These are phyloP conservation scores for Misgurnus anguillicaudatus DNA, from an alignment of 2,113 vertebrate species.

Conservation along the genomic window DNA sequence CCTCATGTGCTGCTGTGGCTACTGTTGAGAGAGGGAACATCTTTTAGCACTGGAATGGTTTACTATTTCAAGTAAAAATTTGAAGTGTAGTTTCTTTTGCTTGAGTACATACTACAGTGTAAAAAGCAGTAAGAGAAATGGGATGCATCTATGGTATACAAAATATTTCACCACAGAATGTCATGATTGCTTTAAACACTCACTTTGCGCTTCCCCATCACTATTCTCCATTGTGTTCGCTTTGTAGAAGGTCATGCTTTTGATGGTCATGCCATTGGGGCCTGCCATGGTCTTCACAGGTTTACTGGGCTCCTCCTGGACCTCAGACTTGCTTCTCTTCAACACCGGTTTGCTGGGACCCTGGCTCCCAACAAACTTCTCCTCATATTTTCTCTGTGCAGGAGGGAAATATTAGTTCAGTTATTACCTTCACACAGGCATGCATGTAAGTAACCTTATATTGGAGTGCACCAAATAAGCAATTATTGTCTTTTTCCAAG, in stretches of 20 bases:
- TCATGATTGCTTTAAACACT: slow-evolving; percentile 57
- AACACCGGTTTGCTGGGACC: slow-evolving; percentile 41
- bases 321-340: slow-evolving; percentile 35
- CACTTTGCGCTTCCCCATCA: slow-evolving; percentile 76
- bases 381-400: slow-evolving; percentile 75
- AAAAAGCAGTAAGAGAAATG: too few species aligned
- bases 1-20: slow-evolving; percentile 68
- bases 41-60: background rate
- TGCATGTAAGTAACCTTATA: background rate
- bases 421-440: background rate
- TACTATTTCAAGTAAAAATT: background rate
- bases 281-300: slow-evolving; percentile 40
- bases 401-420: background rate
- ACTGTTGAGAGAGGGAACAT: background rate
- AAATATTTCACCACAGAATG: background rate
- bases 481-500: slow-evolving; percentile 9
- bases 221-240: slow-evolving; percentile 75
- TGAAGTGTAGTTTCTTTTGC: background rate
- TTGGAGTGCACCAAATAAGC: background rate
- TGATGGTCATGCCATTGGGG: slow-evolving; percentile 70
- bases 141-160: too few species aligned
- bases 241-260: slow-evolving; percentile 84
- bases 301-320: slow-evolving; percentile 10
- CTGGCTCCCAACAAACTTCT: slow-evolving; percentile 76
- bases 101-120: too few species aligned